Conservation (phyloP, 1,140 invertebrate species). For the Sycobia sp. region DNA sequence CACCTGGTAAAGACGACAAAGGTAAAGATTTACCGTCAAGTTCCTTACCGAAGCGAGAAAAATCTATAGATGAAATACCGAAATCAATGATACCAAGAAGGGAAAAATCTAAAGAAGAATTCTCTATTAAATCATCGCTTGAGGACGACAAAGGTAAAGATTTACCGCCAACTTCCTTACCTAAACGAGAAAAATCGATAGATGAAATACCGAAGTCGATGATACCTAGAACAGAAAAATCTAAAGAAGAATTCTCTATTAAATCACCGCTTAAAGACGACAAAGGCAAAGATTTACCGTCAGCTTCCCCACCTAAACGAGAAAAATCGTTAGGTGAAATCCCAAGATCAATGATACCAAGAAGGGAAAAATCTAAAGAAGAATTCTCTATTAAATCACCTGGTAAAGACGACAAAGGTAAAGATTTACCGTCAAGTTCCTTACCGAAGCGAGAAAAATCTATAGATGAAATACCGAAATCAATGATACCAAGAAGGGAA, state of each 20-base stretch:
- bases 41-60: constrained; percentile 11
- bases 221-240: constrained; percentile 46
- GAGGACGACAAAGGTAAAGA: neutral
- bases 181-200: constrained; percentile 9
- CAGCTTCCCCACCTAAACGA: neutral
- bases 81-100: constrained; percentile 21
- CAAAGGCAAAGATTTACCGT: neutral
- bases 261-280: neutral
- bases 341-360: constrained; percentile 12
- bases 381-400: constrained; percentile 3
- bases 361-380: constrained; percentile 20
- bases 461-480: constrained; percentile 21
- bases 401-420: neutral
- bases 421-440: neutral
- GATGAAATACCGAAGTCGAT: constrained; percentile 14
- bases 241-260: constrained; percentile 11
- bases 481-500: constrained; percentile 13
- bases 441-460: constrained; percentile 5
- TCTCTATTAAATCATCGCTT: neutral
- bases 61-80: constrained; percentile 14
- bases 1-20: neutral
- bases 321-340: constrained; percentile 10
- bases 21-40: constrained; percentile 25
- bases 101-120: constrained; percentile 24
- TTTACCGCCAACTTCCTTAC: constrained; percentile 4